These are phyloP conservation scores for Dissostichus mawsoni DNA, from an alignment of 2,113 vertebrate species.

Conservation along the genomic window DNA sequence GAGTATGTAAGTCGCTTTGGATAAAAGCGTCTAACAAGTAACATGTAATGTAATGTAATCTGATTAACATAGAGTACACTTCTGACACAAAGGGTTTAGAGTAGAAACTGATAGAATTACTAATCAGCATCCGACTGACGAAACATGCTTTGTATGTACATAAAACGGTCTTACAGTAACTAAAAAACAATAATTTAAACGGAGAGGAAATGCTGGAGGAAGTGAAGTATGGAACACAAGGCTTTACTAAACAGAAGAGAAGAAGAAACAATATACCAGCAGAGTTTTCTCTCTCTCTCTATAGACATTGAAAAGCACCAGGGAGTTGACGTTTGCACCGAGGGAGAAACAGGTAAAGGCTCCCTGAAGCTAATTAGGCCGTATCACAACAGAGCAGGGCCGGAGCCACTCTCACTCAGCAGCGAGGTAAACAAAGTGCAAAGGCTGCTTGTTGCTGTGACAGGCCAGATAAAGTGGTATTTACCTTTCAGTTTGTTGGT, in stretches of 20 bases:
- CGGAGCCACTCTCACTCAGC: constrained; percentile 69
- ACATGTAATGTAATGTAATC: no score
- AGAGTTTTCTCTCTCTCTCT: constrained; percentile 28
- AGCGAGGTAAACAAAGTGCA: constrained; percentile 75
- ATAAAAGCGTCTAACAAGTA: no score
- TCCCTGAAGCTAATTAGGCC: constrained; percentile 76
- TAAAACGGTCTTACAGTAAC: constrained; percentile 1
- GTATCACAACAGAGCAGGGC: constrained; percentile 67
- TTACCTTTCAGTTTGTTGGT: constrained; percentile 75
- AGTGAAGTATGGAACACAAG: constrained; percentile 17
- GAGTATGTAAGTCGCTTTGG: no score
- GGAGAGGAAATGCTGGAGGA: constrained; percentile 10
- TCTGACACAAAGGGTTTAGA: constrained; percentile 17
- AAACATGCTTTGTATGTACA: constrained; percentile 26
- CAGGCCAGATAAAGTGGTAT: constrained; percentile 77
- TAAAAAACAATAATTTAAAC: neutral
- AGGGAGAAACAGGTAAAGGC: constrained; percentile 71
- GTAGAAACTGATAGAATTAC: neutral
- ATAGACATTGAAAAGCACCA: constrained; percentile 49
- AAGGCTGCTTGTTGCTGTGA: constrained; percentile 70
- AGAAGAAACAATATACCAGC: constrained; percentile 22
- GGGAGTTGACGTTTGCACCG: constrained; percentile 30
- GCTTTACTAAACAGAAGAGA: constrained; percentile 20
- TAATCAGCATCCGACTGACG: constrained; percentile 16
- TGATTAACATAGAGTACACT: neutral